phyloP scores from a whole-genome alignment of 2,113 vertebrate genomes.

The Saguinus midas region DNA sequence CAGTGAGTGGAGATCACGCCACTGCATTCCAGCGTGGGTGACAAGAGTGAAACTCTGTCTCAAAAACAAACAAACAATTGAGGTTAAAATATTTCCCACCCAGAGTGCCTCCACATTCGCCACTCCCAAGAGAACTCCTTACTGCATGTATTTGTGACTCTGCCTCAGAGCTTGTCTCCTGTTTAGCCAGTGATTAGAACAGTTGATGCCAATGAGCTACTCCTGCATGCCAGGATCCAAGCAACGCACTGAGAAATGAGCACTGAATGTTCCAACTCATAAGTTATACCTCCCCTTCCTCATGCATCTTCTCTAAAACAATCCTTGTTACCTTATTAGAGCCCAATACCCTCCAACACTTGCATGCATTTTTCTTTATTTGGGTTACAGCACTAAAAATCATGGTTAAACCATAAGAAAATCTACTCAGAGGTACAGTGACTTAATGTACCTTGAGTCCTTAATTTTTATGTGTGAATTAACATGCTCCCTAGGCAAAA shows the following conservation, averaged over 20 bases:
- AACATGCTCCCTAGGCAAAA: not conserved
- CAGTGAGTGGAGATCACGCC: too few species aligned
- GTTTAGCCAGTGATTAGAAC: not conserved
- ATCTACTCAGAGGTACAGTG: not conserved
- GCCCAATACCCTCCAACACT: too few species aligned
- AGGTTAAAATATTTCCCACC: not conserved
- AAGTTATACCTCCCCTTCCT: not conserved
- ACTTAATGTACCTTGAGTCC: not conserved
- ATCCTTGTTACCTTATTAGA: too few species aligned
- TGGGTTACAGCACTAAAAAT: not conserved
- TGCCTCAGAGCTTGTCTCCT: not conserved
- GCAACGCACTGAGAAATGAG: not conserved
- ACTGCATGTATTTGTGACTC: not conserved
- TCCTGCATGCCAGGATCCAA: not conserved
- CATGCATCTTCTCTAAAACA: not conserved
- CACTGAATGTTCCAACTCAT: not conserved
- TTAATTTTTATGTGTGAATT: not conserved
- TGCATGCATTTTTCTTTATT: not conserved
- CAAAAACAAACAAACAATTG: too few species aligned
- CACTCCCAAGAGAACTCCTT: not conserved
- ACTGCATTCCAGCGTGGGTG: too few species aligned
- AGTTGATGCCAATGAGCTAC: not conserved
- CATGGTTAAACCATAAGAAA: not conserved
- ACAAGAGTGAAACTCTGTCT: too few species aligned
- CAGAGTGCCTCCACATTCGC: not conserved